These are phyloP conservation scores for Misgurnus anguillicaudatus DNA, from an alignment of 2,113 vertebrate genomes.

Conservation along the genomic window DNA sequence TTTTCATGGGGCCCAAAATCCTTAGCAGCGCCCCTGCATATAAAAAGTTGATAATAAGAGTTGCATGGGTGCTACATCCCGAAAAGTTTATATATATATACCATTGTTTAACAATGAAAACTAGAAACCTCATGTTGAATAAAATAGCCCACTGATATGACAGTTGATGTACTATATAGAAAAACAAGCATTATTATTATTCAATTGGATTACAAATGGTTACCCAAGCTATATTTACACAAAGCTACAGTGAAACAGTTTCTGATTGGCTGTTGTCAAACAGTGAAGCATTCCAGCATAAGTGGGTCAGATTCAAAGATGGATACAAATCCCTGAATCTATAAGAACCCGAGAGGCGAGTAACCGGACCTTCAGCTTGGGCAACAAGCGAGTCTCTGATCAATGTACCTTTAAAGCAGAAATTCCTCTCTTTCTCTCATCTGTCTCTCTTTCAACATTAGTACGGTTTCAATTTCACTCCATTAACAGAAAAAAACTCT, in stretches of 20 bases:
- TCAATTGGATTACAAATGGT: not conserved
- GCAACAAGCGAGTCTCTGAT: constrained; percentile 28
- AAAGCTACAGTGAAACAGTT: not conserved
- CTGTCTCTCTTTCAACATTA: constrained; percentile 21
- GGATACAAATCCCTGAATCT: constrained; percentile 8
- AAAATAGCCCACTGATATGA: no score
- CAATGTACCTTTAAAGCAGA: constrained; percentile 15
- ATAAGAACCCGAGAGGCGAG: constrained; percentile 21
- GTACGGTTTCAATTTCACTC: constrained; percentile 28
- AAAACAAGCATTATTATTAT: no score
- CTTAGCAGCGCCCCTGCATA: no score
- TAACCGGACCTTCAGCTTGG: constrained; percentile 23
- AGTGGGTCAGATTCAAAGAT: constrained; percentile 28
- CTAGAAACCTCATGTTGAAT: no score
- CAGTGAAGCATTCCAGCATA: not conserved
- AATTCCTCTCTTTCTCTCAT: constrained; percentile 24
- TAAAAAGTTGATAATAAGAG: no score
- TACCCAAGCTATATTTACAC: not conserved
- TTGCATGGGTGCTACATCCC: no score
- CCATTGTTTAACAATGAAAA: no score
- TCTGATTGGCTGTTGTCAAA: not conserved
- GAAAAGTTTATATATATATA: no score
- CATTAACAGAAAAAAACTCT: constrained; percentile 18
- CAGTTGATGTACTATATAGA: no score
- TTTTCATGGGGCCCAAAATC: no score